phyloP scores from a whole-genome alignment of 2,888 invertebrate species.

The Luperina testacea region DNA sequence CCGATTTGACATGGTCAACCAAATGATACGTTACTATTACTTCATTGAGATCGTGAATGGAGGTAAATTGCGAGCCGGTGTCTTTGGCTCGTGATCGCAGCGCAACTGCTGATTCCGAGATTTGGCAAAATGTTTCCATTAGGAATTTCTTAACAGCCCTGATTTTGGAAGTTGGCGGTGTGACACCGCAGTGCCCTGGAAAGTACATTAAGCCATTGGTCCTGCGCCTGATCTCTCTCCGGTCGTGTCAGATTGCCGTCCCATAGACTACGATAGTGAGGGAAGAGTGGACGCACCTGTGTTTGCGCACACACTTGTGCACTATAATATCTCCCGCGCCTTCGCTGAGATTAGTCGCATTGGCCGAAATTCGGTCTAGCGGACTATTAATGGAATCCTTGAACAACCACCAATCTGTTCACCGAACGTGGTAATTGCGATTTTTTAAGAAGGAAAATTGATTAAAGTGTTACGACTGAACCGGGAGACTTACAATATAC shows the following conservation, averaged over 20 bases:
- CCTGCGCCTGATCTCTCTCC: not conserved
- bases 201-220: not conserved
- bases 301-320: not conserved
- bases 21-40: slow-evolving; percentile 11
- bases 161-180: not conserved
- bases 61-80: not conserved
- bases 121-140: not conserved
- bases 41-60: not conserved
- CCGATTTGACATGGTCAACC: slow-evolving; percentile 7
- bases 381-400: not conserved
- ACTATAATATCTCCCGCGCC: not conserved
- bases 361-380: not conserved
- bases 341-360: not conserved
- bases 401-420: not conserved
- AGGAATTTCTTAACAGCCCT: not conserved
- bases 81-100: not conserved
- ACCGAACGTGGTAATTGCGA: not conserved
- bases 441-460: slow-evolving; percentile 9
- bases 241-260: not conserved
- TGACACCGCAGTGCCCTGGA: not conserved
- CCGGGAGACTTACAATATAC: slow-evolving; percentile 59
- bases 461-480: slow-evolving; percentile 58
- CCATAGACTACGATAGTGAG: not conserved
- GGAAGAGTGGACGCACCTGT: not conserved
- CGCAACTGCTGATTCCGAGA: not conserved